A percentile compares a stretch with the other conserved stretches of the same genome.
Evolutionary conservation across 2,888 invertebrate species (phyloP).

Genomic region (Eretmocerus hayati): DNA sequence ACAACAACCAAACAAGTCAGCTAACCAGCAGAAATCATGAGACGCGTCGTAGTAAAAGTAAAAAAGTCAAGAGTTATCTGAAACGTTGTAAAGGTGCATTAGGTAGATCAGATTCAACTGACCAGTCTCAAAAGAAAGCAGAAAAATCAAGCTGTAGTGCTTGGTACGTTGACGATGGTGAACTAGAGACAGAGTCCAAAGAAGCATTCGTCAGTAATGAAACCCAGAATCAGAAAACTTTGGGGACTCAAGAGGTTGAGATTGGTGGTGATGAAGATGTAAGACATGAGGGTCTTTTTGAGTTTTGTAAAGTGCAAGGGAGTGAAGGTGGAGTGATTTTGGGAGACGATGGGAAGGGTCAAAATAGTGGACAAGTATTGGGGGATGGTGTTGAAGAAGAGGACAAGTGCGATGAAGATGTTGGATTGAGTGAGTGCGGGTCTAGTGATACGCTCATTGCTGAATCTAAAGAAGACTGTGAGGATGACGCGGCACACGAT

Average conservation of each 20-base stretch:
- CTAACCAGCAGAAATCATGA: conserved; percentile 41
- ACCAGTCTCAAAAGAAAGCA: conserved; percentile 25
- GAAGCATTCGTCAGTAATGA: neutral
- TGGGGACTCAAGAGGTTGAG: neutral
- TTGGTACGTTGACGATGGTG: conserved; percentile 16
- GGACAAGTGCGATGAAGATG: conserved; percentile 23
- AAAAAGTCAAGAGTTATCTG: conserved; percentile 52
- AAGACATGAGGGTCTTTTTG: conserved; percentile 17
- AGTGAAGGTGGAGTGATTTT: conserved; percentile 30
- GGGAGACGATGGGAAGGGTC: conserved; percentile 29
- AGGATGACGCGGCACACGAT: conserved; percentile 9
- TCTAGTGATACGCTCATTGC: conserved; percentile 40
- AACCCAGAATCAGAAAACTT: too few relatives aligned
- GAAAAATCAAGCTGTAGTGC: conserved; percentile 1
- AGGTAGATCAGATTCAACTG: conserved; percentile 33
- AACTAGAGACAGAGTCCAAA: too few relatives aligned
- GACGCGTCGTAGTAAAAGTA: conserved; percentile 50
- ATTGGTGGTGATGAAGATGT: conserved; percentile 14
- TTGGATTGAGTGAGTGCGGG: conserved; percentile 37
- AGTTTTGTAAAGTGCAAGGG: conserved; percentile 10
- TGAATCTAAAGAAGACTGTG: conserved; percentile 21
- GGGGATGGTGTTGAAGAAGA: conserved; percentile 24
- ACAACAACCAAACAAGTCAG: conserved; percentile 26
- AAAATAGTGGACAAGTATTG: conserved; percentile 6
- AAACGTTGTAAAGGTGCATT: conserved; percentile 51